Evolutionary conservation across 2,113 vertebrate species (phyloP), one percentile per base, ranked within the genome.

Genomic region (Actinemys pallida): DNA sequence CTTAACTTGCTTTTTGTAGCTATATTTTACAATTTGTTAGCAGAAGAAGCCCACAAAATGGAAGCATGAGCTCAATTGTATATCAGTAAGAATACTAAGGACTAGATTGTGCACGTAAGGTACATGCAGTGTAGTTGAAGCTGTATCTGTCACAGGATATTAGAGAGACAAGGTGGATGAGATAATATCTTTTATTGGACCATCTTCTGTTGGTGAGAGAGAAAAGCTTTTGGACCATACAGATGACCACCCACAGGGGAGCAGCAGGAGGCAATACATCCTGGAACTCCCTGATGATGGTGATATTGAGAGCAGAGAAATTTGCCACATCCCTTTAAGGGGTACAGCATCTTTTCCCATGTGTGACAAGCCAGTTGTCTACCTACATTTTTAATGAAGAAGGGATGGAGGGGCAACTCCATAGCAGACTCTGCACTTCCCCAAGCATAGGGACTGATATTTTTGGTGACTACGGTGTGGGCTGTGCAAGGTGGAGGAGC

Each of bases 231-330:
- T 65, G 59, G 35, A 31, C 6, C 13, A 69, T 17, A n/a, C 62
- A 69, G 62, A n/a, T 69, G 62, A 69, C 35, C 8, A 59, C 35
- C 35, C 31, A 35, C 3, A n/a, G 31, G 16, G 6, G 8, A 19
- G 11, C 1, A 88, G 13, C 20, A 80, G 14, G 76, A 92, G 80
- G 9, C 59, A 45, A 1, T 57, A 42, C 42, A 90, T 92, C 56
- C 20, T 90, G 62, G 62, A n/a, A n/a, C 4, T 69, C 29, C 31
- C 35, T 17, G 4, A 7, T 91, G 42, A 45, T 0, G 0, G 29
- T 76, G 82, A 59, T 6, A 12, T 2, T 0, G 0, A 19, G 3
- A 83, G 39, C 47, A 50, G 88, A 89, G 16, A 92, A 56, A 82
- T 76, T 49, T n/a, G 14, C 35, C n/a, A 35, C 35, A n/a, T 69